Evolutionary conservation across 2,113 vertebrate species (phyloP).

Genomic region (Pontoporia blainvillei): DNA sequence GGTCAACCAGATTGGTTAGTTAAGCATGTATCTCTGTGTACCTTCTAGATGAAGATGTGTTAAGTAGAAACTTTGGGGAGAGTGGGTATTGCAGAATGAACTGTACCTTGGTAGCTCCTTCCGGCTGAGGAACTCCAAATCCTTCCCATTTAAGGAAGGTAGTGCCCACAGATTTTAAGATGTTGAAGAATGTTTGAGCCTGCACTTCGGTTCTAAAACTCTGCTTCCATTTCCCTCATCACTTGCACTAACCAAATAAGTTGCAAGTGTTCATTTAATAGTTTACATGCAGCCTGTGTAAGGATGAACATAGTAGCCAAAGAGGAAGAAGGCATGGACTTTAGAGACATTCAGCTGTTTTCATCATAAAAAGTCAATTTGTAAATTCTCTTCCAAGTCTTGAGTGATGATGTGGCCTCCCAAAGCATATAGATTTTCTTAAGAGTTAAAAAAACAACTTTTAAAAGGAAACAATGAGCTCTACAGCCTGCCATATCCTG

Average conservation of each 20-base stretch:
- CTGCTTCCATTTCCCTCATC: not conserved
- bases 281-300: not conserved
- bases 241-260: not conserved
- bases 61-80: not conserved
- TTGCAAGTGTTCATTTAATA: not conserved
- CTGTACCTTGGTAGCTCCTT: not conserved
- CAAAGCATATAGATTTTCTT: slow-evolving; percentile 61
- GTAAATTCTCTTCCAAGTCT: not conserved
- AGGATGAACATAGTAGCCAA: not conserved
- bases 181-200: not conserved
- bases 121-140: not conserved
- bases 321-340: not conserved
- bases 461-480: slow-evolving; percentile 77
- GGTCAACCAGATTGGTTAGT: not conserved
- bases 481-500: slow-evolving; percentile 78
- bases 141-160: slow-evolving; percentile 17
- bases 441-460: slow-evolving; percentile 51
- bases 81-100: not conserved
- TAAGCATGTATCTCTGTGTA: not conserved
- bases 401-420: slow-evolving; percentile 51
- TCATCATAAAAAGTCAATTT: not conserved
- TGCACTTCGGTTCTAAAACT: not conserved
- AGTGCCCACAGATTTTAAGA: not conserved
- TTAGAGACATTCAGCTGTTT: not conserved
- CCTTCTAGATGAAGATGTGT: not conserved